Evolutionary conservation across 2,888 invertebrate genomes (phyloP).

Genomic region (Cataglyphis altisquamis): DNA sequence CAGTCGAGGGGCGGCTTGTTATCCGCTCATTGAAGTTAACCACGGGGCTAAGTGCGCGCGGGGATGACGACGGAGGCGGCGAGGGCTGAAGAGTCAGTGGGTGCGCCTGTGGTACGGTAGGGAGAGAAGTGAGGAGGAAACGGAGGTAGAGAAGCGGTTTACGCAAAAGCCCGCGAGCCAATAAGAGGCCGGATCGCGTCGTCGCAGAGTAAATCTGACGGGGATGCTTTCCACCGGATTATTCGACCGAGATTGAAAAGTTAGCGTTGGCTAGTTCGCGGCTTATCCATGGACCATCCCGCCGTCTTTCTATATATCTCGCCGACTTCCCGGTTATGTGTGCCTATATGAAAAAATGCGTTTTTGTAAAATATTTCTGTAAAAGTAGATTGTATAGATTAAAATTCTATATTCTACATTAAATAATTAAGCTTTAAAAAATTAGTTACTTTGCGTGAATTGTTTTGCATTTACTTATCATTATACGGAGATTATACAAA

Average conservation of each 20-base stretch:
- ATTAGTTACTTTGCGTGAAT: background rate
- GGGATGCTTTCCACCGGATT: slow-evolving; percentile 80
- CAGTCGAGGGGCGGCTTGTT: slow-evolving; percentile 85
- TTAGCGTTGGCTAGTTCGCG: slow-evolving; percentile 75
- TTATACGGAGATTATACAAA: background rate
- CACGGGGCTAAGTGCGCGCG: slow-evolving; percentile 84
- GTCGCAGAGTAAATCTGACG: slow-evolving; percentile 84
- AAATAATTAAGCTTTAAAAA: background rate
- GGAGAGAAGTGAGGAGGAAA: slow-evolving; percentile 40
- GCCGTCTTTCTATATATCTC: background rate
- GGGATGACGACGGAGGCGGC: slow-evolving; percentile 34
- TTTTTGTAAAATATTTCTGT: background rate
- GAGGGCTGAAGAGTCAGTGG: slow-evolving; percentile 46
- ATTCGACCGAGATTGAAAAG: slow-evolving; percentile 86
- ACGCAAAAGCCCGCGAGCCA: slow-evolving; percentile 77
- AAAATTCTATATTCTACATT: background rate
- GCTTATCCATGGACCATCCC: background rate
- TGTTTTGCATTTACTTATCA: background rate
- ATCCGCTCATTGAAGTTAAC: slow-evolving; percentile 86
- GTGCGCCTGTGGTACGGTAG: slow-evolving; percentile 34
- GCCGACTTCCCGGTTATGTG: slow-evolving; percentile 15
- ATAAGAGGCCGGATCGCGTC: slow-evolving; percentile 84
- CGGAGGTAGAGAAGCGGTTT: slow-evolving; percentile 53
- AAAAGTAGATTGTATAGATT: background rate
- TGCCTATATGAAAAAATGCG: background rate